Evolutionary conservation across 2,113 vertebrate genomes (phyloP).

Genomic region (Sceloporus tristichus): DNA sequence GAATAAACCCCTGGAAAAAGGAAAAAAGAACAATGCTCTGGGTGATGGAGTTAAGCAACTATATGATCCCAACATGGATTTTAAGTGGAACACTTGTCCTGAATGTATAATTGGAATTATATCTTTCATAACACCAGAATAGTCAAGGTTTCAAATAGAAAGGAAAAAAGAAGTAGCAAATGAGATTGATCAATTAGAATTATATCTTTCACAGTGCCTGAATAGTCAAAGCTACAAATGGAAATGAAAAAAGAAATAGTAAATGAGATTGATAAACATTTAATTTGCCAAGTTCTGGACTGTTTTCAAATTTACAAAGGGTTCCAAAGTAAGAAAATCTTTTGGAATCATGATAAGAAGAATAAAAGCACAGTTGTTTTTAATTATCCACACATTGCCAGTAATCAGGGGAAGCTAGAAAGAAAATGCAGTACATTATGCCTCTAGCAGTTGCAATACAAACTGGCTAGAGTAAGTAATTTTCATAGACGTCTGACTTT

Average conservation of each 20-base stretch:
- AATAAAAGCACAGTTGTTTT: constrained; percentile 24
- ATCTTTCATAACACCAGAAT: neutral
- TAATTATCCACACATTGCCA: constrained; percentile 37
- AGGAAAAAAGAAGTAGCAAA: neutral
- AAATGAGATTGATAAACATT: constrained; percentile 3
- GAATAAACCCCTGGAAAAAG: neutral
- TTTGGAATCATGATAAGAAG: constrained; percentile 1
- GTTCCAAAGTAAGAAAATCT: constrained; percentile 4
- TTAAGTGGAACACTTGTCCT: constrained; percentile 7
- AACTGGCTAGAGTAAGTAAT: constrained; percentile 33
- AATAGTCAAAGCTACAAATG: neutral
- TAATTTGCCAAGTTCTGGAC: constrained; percentile 6
- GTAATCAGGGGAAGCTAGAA: constrained; percentile 23
- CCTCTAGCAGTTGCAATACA: constrained; percentile 24
- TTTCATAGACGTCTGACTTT: constrained; percentile 31
- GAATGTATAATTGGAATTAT: neutral
- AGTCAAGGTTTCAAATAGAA: neutral
- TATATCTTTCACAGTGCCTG: neutral
- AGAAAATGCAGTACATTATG: constrained; percentile 4
- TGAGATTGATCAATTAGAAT: neutral
- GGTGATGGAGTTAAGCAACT: neutral
- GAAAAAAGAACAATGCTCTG: neutral
- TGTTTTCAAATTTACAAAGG: constrained; percentile 11
- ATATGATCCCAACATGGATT: neutral
- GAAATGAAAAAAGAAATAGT: neutral